Evolutionary conservation across 2,888 invertebrate genomes (phyloP).

Genomic region (Heliconius hortense): DNA sequence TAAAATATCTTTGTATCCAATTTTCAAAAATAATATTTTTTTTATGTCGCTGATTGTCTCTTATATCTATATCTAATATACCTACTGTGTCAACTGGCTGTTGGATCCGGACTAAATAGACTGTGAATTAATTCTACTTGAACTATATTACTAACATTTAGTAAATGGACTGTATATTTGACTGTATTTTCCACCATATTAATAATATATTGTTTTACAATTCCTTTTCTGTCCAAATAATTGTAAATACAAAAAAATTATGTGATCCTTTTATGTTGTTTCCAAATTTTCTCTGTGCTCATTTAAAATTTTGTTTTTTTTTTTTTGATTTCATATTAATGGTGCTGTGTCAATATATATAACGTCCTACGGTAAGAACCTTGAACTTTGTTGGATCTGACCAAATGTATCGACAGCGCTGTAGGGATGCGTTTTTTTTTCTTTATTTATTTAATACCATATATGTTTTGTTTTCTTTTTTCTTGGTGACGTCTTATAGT

Average conservation of each 20-base stretch:
- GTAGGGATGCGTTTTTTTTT: neutral
- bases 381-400: neutral
- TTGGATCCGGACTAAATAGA: conserved; percentile 15
- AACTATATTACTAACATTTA: neutral
- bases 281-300: conserved; percentile 1
- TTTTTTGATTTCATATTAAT: conserved; percentile 3
- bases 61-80: neutral
- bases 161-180: conserved; percentile 1
- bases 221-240: conserved; percentile 7
- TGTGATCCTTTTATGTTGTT: neutral
- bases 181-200: neutral
- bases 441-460: conserved; percentile 9
- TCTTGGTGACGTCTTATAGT: neutral
- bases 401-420: conserved; percentile 1
- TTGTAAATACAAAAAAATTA: too few relatives aligned
- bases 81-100: conserved; percentile 6
- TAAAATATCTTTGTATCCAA: neutral
- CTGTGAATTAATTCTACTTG: neutral
- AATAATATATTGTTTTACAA: neutral
- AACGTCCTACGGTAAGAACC: conserved; percentile 20
- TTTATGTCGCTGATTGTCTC: neutral
- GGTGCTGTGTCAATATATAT: conserved; percentile 11
- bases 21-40: neutral
- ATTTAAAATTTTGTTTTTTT: neutral
- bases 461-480: neutral